Base-by-base conservation (phyloP, 1,140 invertebrate genomes). In the Pseudachorutes palmiensis region DNA sequence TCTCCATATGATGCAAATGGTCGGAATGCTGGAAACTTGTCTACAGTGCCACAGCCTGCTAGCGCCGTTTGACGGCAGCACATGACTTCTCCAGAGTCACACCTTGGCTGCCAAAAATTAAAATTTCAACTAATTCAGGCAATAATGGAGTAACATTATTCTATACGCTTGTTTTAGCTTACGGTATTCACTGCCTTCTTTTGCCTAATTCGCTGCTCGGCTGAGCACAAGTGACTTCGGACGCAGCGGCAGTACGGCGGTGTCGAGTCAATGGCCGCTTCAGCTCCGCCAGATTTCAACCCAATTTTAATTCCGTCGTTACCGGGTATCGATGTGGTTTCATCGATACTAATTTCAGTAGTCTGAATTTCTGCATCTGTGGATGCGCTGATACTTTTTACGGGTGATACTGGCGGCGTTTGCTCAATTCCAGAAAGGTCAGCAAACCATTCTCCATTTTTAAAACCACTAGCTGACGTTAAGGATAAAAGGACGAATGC, bases 1-100 rank as follows among this genome's bases (percentile, higher is more conserved):
- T 73, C 72, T 12, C 72, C 72, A 32, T 69, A 73, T 24, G 61
- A 51, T 0, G 72, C 69, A 26, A 65, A 69, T 19, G 72, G 72
- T 28, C 67, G 55, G 41, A 73, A 73, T 29, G 64, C 66, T 2
- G 72, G 72, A 36, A 73, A 73, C 45, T 69, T 2, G 67, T 64
- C 5, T 2, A 45, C 32, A 3, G 58, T 22, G 26, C 72, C 69
- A 66, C 69, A 73, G 16, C 72, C 72, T 14, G 69, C 68, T 36
- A 68, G 68, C 16, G 31, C 59, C 57, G 67, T 69, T 31, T 55
- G 51, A 55, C 48, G 33, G 49, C 72, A 73, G 29, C 72, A 73
- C 72, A 73, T 73, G 14, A 73, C 69, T 64, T 70, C 63, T 33
- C 66, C 69, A 26, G 59, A 26, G 16, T 63, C 62, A 63, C 72